Base-by-base conservation (phyloP, 2,888 invertebrate genomes). In the Nymphalis c-album region DNA sequence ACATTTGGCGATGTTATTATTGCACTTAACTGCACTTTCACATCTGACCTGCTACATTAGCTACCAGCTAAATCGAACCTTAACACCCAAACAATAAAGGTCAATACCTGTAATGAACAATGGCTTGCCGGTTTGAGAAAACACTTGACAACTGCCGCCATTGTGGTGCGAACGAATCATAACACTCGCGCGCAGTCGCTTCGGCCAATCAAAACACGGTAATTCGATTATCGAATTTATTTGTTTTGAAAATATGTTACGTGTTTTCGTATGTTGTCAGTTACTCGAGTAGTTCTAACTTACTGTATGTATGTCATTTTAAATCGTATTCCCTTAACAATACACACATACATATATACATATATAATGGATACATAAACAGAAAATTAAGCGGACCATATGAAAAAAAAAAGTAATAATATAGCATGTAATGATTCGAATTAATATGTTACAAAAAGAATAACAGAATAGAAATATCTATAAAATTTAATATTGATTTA, bases 201-300 rank as follows among this genome's bases (percentile, higher is more conserved):
- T 80, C 82, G 85, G 81, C 87, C 89, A 90, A 90, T 91, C 87
- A 88, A 88, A 91, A 91, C 83, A 90, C 71, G 77, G 73, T 88
- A 90, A 91, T 88, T 86, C 78, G 80, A 90, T 91, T 88, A 86
- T 77, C 77, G 76, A 77, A 78, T 78, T 79, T 67, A 84, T 80
- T 80, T 84, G 79, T 85, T 86, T 85, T 86, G 79, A 81, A 84
- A 73, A 73, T 71, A 69, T 70, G 68, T 71, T 63, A 60, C 46
- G 46, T 10, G 48, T 58, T 31, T 75, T 66, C 47, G 26, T 55
- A 2, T 26, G 17, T 16, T 57, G 40, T 57, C 18, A 18, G 35
- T 26, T 57, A 18, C 13, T 40, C 57, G 40, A 31, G 5, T 40
- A 5, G n/a, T 35, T 35, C 16, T 40, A n/a, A 8, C 18, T 18